These are phyloP conservation scores for Drosophila fungiperda DNA, from an alignment of 2,888 invertebrate species.

Conservation along the genomic window DNA sequence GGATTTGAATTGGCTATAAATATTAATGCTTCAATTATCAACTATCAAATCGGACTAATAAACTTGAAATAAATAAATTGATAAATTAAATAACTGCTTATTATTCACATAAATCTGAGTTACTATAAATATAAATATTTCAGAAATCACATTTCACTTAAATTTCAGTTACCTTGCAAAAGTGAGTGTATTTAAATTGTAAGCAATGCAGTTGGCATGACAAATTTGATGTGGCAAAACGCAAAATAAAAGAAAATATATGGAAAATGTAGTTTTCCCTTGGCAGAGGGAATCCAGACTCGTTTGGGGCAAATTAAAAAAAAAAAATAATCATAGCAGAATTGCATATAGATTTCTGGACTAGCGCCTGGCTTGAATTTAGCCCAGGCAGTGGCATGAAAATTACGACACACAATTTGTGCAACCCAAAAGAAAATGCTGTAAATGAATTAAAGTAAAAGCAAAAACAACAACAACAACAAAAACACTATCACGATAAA, in stretches of 20 bases:
- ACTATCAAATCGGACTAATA: not conserved
- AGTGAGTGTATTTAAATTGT: not conserved
- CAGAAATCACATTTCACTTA: too few species aligned
- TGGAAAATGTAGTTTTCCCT: conserved; percentile 13
- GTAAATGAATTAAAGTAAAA: conserved; percentile 61
- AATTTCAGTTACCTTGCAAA: too few species aligned
- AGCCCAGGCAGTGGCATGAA: conserved; percentile 19
- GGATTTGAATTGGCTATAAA: not conserved
- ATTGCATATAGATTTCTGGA: conserved; percentile 34
- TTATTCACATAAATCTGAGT: not conserved
- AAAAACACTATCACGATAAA: conserved; percentile 68
- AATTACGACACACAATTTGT: conserved; percentile 42
- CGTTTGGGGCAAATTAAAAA: conserved; percentile 53
- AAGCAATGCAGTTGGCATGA: not conserved
- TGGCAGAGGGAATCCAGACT: conserved; percentile 29
- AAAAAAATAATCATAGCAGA: not conserved
- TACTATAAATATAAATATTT: not conserved
- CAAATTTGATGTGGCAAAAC: not conserved
- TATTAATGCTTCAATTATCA: too few species aligned
- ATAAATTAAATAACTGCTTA: not conserved
- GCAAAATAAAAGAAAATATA: conserved; percentile 1
- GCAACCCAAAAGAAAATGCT: conserved; percentile 20
- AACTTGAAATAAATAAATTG: not conserved
- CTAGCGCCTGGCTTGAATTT: conserved; percentile 45
- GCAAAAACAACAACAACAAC: conserved; percentile 34